Evolutionary conservation across 53 echinoderm and acorn worm species (phyloP), one percentile per base, ranked within the genome.

Genomic region (Hippasteria phrygiana): DNA sequence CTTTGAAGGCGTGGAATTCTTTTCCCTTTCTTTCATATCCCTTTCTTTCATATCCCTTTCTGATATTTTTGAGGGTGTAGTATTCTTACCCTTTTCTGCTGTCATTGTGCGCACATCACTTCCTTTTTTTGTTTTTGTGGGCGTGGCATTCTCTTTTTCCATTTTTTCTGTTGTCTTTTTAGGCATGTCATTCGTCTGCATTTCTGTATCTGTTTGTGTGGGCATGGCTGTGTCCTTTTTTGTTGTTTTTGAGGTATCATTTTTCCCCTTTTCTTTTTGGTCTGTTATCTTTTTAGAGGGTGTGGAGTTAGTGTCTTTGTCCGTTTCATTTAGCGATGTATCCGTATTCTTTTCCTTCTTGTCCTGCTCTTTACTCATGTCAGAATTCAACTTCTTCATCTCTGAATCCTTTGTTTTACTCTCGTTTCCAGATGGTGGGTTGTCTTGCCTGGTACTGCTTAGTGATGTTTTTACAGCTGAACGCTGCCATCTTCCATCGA

Each of bases 401-500:
- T 39, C 62, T 29, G 40, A 26, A 37, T 62, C 59, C 39, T 8
- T 55, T 37, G 38, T 47, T 12, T 37, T 55, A 56, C 38, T 40
- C 56, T 62, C 41, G 37, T 62, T 11, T 37, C 38, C 62, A 18
- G 26, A 59, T 62, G 1, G 40, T 36, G 12, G n/a, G n/a, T 40
- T 5, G 14, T 36, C 69, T 35, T 0, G 5, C 12, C 14, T 67
- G 16, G 11, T 67, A 3, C 37, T 67, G 1, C 1, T 35, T 13
- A 26, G 69, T 36, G 37, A 35, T 35, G 33, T 67, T 50, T 13
- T 33, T 31, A 32, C 0, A 46, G 32, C 14, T 31, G 78, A 39
- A 10, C 35, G 47, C 71, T 85, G 85, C 85, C 85, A 85, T 22
- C 85, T 46, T 11, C 85, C 85, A 11, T 85, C 71, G 20, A 67